These are phyloP conservation scores for Sinohyriopsis cumingii DNA, from an alignment of 2,888 invertebrate genomes.

Conservation along the genomic window DNA sequence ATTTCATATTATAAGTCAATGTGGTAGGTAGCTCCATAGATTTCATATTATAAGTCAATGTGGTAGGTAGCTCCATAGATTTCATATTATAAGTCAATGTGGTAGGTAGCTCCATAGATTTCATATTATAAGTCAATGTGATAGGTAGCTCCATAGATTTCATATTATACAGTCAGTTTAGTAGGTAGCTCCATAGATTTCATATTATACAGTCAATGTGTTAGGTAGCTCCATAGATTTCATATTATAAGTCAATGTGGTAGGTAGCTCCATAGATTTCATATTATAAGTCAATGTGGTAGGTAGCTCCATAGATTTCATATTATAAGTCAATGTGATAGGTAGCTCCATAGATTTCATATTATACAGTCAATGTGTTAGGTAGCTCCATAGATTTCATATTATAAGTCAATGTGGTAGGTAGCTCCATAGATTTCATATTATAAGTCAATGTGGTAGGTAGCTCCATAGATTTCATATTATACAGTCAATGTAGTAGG, in stretches of 20 bases:
- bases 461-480: conserved; percentile 43
- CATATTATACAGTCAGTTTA: conserved; percentile 81
- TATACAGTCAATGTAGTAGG: conserved; percentile 87
- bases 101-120: conserved; percentile 77
- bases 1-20: conserved; percentile 79
- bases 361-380: conserved; percentile 85
- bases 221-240: conserved; percentile 76
- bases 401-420: conserved; percentile 88
- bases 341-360: conserved; percentile 71
- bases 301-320: conserved; percentile 72
- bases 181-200: conserved; percentile 76
- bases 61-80: conserved; percentile 78
- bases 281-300: conserved; percentile 86
- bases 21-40: conserved; percentile 80
- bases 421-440: conserved; percentile 67
- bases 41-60: conserved; percentile 80
- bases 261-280: conserved; percentile 75
- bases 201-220: conserved; percentile 81
- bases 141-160: conserved; percentile 76
- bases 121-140: conserved; percentile 83
- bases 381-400: conserved; percentile 71
- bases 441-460: conserved; percentile 89
- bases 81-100: conserved; percentile 82
- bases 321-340: conserved; percentile 87
- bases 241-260: conserved; percentile 84